These are phyloP conservation scores for Falco biarmicus DNA, from an alignment of 2,797 vertebrate species.

Conservation along the genomic window DNA sequence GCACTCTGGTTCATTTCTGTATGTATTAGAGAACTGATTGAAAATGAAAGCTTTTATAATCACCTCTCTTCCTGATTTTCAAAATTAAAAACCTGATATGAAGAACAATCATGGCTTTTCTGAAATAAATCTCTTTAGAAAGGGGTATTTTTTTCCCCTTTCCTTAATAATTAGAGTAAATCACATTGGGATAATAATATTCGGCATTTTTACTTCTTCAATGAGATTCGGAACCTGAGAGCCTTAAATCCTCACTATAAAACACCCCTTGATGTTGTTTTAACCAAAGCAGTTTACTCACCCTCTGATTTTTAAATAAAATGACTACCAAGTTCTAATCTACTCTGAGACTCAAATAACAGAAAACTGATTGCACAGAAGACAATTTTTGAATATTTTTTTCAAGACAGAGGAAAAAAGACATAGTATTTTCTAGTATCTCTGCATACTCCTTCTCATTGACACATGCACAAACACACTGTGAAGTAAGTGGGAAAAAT, in stretches of 20 bases:
- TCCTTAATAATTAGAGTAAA: slow-evolving; percentile 39
- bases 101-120: slow-evolving; percentile 10
- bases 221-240: neutral
- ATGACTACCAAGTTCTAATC: neutral
- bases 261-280: neutral
- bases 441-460: neutral
- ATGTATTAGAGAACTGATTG: neutral
- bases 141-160: neutral
- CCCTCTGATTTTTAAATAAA: neutral
- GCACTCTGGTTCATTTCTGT: neutral
- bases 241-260: neutral
- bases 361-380: neutral
- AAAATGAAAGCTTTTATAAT: slow-evolving; percentile 7
- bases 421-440: neutral
- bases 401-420: neutral
- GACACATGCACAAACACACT: neutral
- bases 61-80: neutral
- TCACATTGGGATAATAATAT: slow-evolving; percentile 18
- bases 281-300: neutral
- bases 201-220: slow-evolving; percentile 24
- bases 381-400: neutral
- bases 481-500: neutral
- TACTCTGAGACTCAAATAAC: neutral
- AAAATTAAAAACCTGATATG: slow-evolving; percentile 20
- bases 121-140: slow-evolving; percentile 21